Conservation (phyloP, 2,113 vertebrate genomes). For the Clarias macrocephalus region DNA sequence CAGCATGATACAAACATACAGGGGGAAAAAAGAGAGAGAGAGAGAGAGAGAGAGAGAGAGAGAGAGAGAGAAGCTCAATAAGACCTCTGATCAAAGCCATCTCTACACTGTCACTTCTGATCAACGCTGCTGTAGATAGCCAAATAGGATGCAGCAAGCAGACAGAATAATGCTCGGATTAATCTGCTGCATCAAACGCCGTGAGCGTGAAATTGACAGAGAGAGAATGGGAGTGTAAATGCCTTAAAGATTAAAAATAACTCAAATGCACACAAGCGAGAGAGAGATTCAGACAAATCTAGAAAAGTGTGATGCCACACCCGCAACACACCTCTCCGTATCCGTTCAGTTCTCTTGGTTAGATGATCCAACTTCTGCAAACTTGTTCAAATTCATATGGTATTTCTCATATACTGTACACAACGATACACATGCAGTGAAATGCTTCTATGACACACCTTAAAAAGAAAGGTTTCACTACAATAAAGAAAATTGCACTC, state of each 20-base stretch:
- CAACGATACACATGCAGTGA: too few species aligned
- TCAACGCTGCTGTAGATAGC: slow-evolving; percentile 7
- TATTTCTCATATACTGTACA: too few species aligned
- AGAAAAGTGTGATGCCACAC: background rate
- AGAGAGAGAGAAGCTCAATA: background rate
- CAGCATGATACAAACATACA: background rate
- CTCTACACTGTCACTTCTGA: slow-evolving; percentile 28
- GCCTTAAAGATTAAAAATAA: background rate
- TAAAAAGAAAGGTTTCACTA: too few species aligned
- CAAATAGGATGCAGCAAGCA: background rate
- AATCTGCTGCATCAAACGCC: slow-evolving; percentile 10
- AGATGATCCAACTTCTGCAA: background rate
- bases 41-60: background rate
- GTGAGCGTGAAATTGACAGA: background rate
- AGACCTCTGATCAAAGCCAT: slow-evolving; percentile 34
- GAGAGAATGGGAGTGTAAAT: background rate
- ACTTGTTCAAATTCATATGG: background rate
- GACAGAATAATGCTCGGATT: background rate
- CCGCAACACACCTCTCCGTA: background rate
- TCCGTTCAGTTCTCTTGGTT: background rate
- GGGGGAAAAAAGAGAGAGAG: background rate
- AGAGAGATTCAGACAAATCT: background rate
- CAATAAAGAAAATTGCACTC: too few species aligned
- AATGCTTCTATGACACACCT: too few species aligned
- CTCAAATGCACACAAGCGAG: background rate